Evolutionary conservation across 2,113 vertebrate species (phyloP), one percentile per base, ranked within the genome.

Genomic region (Bufo bufo): DNA sequence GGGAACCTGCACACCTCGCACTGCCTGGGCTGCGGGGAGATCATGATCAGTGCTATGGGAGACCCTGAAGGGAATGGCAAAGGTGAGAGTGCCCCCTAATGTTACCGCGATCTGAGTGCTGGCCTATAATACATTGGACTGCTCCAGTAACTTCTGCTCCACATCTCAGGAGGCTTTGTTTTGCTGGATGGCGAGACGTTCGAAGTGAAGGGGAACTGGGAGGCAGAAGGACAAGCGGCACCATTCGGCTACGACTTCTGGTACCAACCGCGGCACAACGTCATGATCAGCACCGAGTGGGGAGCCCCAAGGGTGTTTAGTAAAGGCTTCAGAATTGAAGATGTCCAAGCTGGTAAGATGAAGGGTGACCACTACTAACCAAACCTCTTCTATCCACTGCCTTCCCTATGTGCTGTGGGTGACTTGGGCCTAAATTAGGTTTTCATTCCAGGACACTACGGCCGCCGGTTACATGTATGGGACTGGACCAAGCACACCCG

Each of bases 251-350:
- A 98, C 0, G 98, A 99, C 91, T 99, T 99, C 94, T 99, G 98
- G 98, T 99, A 99, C 91, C 98, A 99, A 80, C 97, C 98, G 0
- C 93, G 95, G 3, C 97, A 98, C 92, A 99, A 99, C 0, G 97
- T 99, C 91, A 96, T 99, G 96, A 93, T 99, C 89, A 99, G 98
- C 94, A 95, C 95, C 0, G 97, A 97, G 13, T 99, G 97, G 98
- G 97, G 96, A 0, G 52, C 91, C 0, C 97, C 97, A 0, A 97
- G 96, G 66, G 91, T 91, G 65, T 63, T 99, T 0, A 90, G 11
- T 0, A 0, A 91, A 0, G 97, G 97, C 0, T 99, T 99, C 77
- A 93, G 96, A 85, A 95, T 94, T 0, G 93, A 90, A 3, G 93
- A 99, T 0, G 87, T 98, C 3, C 90, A 92, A 79, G 95, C 94